Evolutionary conservation across 1,140 invertebrate species (phyloP).

Genomic region (Elymnias hypermnestra): DNA sequence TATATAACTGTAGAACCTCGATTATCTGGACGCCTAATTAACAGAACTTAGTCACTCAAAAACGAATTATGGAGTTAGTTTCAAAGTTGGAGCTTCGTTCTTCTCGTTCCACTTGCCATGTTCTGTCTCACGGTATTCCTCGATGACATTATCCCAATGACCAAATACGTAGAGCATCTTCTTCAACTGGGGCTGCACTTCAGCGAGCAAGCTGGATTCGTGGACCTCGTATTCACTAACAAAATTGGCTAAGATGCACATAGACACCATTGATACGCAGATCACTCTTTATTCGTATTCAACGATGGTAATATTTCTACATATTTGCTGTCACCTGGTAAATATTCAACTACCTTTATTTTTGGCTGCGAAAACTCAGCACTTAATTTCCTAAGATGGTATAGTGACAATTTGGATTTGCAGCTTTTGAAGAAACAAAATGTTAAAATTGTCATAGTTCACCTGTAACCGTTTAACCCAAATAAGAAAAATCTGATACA

Average conservation of each 20-base stretch:
- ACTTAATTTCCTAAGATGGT: conserved; percentile 5
- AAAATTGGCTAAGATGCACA: conserved; percentile 86
- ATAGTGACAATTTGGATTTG: conserved; percentile 18
- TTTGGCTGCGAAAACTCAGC: conserved; percentile 9
- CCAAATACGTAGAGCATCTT: conserved; percentile 92
- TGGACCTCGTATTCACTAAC: conserved; percentile 85
- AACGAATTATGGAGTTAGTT: too few species aligned
- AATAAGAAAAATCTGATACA: too few species aligned
- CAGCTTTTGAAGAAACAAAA: conserved; percentile 40
- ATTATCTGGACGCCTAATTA: too few species aligned
- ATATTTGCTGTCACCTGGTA: conserved; percentile 28
- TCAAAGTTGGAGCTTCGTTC: conserved; percentile 81
- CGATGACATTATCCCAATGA: conserved; percentile 99
- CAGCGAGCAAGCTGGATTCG: conserved; percentile 84
- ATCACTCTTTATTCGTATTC: conserved; percentile 48
- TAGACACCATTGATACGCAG: conserved; percentile 59
- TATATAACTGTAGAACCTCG: too few species aligned
- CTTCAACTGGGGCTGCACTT: conserved; percentile 93
- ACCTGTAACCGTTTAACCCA: neutral
- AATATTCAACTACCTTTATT: conserved; percentile 1
- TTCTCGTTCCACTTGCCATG: conserved; percentile 86
- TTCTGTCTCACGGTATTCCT: conserved; percentile 96
- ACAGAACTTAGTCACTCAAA: too few species aligned
- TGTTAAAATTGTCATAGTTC: conserved; percentile 39
- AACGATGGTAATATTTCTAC: conserved; percentile 64